Evolutionary conservation across 2,113 vertebrate genomes (phyloP).

Genomic region (Gobio gobio): DNA sequence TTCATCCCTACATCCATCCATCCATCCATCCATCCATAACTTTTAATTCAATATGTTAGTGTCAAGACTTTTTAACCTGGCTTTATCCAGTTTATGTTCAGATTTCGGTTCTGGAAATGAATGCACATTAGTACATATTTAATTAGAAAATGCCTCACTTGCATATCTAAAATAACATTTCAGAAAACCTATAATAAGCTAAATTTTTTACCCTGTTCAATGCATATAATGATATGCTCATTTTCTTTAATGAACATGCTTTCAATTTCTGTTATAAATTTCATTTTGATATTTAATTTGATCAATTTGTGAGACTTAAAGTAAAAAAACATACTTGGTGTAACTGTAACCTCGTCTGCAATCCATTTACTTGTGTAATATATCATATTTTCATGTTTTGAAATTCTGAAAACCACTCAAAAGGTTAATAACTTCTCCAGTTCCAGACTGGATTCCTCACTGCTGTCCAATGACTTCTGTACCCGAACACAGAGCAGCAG

Average conservation of each 20-base stretch:
- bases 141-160: too few relatives aligned
- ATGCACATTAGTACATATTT: too few relatives aligned
- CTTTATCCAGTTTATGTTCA: too few relatives aligned
- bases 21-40: too few relatives aligned
- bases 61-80: too few relatives aligned
- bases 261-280: neutral
- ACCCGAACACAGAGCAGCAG: neutral
- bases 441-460: neutral
- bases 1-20: too few relatives aligned
- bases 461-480: neutral
- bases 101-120: too few relatives aligned
- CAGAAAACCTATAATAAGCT: too few relatives aligned
- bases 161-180: too few relatives aligned
- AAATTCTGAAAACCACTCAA: neutral
- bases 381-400: neutral
- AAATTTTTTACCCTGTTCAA: too few relatives aligned
- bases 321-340: neutral
- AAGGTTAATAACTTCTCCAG: neutral
- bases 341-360: neutral
- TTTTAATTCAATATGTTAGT: too few relatives aligned
- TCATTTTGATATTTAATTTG: neutral
- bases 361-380: neutral
- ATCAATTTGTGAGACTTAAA: neutral
- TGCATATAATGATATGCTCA: neutral
- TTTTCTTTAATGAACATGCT: slow-evolving; percentile 3